A percentile compares a stretch with the other conserved stretches of the same genome.
These are phyloP conservation scores for Odiellus spinosus DNA, from an alignment of 2,888 invertebrate species.

Conservation along the genomic window DNA sequence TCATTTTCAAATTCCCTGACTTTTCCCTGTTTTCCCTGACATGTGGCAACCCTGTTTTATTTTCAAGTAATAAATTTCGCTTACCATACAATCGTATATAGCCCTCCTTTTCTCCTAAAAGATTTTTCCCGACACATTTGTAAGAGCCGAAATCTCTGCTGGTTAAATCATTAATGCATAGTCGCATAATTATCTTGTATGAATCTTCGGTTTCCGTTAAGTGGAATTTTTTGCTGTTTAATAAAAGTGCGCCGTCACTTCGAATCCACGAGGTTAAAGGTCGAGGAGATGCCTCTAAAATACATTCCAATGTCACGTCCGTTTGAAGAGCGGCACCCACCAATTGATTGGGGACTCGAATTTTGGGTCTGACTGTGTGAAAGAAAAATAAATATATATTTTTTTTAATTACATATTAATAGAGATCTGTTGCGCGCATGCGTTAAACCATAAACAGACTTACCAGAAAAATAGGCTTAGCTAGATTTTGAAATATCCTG, in stretches of 20 bases:
- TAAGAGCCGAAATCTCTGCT: conserved; percentile 13
- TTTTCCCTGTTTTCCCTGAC: too few species aligned
- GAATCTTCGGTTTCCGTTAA: conserved; percentile 13
- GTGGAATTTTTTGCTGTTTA: conserved; percentile 14
- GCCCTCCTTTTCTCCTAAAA: conserved; percentile 16
- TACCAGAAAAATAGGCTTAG: too few species aligned
- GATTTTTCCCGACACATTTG: conserved; percentile 16
- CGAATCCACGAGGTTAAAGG: conserved; percentile 20
- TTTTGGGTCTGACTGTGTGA: conserved; percentile 16
- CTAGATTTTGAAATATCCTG: too few species aligned
- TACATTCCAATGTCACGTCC: conserved; percentile 18
- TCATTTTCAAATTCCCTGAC: too few species aligned
- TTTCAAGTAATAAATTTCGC: too few species aligned
- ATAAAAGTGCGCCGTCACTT: conserved; percentile 14
- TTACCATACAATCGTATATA: conserved; percentile 15
- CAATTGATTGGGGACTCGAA: conserved; percentile 18
- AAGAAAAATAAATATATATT: too few species aligned
- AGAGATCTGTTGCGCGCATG: too few species aligned
- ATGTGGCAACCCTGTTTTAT: too few species aligned
- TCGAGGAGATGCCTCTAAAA: conserved; percentile 19
- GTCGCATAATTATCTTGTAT: conserved; percentile 13
- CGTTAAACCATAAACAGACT: too few species aligned
- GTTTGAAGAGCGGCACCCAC: conserved; percentile 17
- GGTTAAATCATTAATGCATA: conserved; percentile 9
- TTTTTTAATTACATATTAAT: too few species aligned